A percentile compares a stretch with the other conserved stretches of the same genome.
Evolutionary conservation across 2,888 invertebrate species (phyloP).

Genomic region (Lycocerus yunnanus): DNA sequence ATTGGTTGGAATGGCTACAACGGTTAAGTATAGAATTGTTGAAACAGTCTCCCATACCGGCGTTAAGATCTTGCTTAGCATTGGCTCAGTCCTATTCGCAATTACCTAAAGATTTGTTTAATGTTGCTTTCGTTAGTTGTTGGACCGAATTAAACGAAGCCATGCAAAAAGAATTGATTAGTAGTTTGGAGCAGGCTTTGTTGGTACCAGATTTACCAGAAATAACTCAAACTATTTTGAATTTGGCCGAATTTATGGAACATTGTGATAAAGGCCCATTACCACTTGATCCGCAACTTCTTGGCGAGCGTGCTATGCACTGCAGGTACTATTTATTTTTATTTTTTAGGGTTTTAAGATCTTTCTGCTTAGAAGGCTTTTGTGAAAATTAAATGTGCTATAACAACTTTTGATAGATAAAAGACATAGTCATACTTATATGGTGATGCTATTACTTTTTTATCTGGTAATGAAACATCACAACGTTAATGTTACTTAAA

Average conservation of each 20-base stretch:
- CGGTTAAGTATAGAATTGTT: slow-evolving; percentile 90
- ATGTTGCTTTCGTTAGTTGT: slow-evolving; percentile 98
- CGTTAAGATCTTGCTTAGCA: slow-evolving; percentile 87
- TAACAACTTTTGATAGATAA: too few relatives aligned
- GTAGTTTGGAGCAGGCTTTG: slow-evolving; percentile 86
- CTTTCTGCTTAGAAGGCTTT: background rate
- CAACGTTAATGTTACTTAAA: too few relatives aligned
- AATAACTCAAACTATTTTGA: slow-evolving; percentile 93
- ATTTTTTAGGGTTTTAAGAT: background rate
- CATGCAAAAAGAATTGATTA: slow-evolving; percentile 83
- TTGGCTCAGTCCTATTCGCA: slow-evolving; percentile 94
- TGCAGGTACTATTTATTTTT: slow-evolving; percentile 68
- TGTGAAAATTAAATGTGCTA: too few relatives aligned
- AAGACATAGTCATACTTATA: too few relatives aligned
- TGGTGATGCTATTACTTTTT: too few relatives aligned
- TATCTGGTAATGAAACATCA: too few relatives aligned
- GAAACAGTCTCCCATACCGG: slow-evolving; percentile 94
- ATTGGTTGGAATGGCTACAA: slow-evolving; percentile 97
- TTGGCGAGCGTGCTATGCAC: slow-evolving; percentile 94
- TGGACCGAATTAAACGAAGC: slow-evolving; percentile 92
- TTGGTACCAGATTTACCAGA: slow-evolving; percentile 93
- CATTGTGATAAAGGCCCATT: slow-evolving; percentile 96
- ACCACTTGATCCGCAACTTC: slow-evolving; percentile 82
- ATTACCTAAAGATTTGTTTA: slow-evolving; percentile 94
- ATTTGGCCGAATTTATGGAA: slow-evolving; percentile 99